Conservation (phyloP, 2,113 vertebrate genomes). For the Brachirus orientalis region DNA sequence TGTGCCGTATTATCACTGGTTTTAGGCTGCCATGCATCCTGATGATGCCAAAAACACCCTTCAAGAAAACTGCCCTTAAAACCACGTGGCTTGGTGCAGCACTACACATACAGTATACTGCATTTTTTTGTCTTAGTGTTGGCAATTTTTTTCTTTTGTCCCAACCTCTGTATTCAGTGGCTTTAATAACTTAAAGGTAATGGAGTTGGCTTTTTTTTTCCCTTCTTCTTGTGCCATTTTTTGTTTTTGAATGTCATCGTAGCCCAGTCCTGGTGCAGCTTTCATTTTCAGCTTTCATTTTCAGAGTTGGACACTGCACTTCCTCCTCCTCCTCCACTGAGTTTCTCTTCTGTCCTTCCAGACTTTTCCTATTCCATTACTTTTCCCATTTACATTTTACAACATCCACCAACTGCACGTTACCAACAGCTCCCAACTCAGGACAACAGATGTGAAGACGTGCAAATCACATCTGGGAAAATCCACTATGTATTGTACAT, state of each 20-base stretch:
- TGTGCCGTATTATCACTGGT: conserved; percentile 42
- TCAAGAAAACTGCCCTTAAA: conserved; percentile 60
- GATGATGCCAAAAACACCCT: conserved; percentile 67
- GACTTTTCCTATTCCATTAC: not conserved
- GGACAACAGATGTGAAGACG: too few species aligned
- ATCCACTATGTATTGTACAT: not conserved
- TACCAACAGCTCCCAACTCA: too few species aligned
- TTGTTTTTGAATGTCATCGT: conserved; percentile 55
- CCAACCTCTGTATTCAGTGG: conserved; percentile 45
- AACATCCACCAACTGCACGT: not conserved
- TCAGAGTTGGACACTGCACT: conserved; percentile 40
- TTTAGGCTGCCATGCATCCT: conserved; percentile 44
- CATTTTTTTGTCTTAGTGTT: conserved; percentile 58
- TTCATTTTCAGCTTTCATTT: conserved; percentile 71
- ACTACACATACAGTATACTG: conserved; percentile 47
- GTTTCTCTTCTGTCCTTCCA: too few species aligned
- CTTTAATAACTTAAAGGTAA: conserved; percentile 73
- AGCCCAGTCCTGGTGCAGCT: conserved; percentile 33
- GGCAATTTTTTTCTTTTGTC: conserved; percentile 65
- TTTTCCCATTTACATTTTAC: not conserved
- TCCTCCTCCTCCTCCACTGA: not conserved
- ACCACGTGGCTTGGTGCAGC: conserved; percentile 65
- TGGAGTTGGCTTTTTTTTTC: conserved; percentile 40
- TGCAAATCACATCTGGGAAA: not conserved
- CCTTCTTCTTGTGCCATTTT: conserved; percentile 45